phyloP scores from a whole-genome alignment of 2,797 vertebrate species.

The Danio choprae region DNA sequence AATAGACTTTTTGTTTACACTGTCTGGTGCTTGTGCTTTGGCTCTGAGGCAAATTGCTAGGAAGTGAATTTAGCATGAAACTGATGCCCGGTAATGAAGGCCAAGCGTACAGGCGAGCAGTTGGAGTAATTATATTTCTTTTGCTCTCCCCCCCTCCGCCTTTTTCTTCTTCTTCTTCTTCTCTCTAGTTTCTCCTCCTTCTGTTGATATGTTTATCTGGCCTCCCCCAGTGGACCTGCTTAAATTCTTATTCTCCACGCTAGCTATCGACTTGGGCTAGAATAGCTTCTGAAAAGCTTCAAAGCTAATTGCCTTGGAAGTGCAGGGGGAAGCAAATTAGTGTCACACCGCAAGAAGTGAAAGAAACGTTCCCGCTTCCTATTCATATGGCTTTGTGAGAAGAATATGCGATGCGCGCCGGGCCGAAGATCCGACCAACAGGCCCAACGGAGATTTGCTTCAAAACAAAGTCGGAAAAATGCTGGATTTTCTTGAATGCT shows the following conservation, averaged over 20 bases:
- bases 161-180: slow-evolving; percentile 34
- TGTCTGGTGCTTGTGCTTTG: slow-evolving; percentile 55
- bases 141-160: slow-evolving; percentile 61
- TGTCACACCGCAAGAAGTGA: slow-evolving; percentile 78
- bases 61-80: slow-evolving; percentile 63
- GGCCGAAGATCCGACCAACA: slow-evolving; percentile 31
- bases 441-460: slow-evolving; percentile 20
- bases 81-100: slow-evolving; percentile 65
- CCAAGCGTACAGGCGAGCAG: slow-evolving; percentile 63
- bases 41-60: slow-evolving; percentile 56
- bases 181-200: slow-evolving; percentile 69
- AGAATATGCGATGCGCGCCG: slow-evolving; percentile 69
- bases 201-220: slow-evolving; percentile 81
- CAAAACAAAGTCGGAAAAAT: slow-evolving; percentile 9
- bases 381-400: slow-evolving; percentile 76
- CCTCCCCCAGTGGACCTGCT: slow-evolving; percentile 76
- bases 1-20: slow-evolving; percentile 55
- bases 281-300: slow-evolving; percentile 82
- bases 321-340: slow-evolving; percentile 83
- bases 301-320: slow-evolving; percentile 86
- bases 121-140: slow-evolving; percentile 72
- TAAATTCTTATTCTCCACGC: slow-evolving; percentile 80
- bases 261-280: slow-evolving; percentile 79
- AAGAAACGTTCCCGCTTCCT: slow-evolving; percentile 71
- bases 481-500: background rate